Base-by-base conservation (phyloP, 1,140 invertebrate genomes). In the Leptonema lineaticorne region DNA sequence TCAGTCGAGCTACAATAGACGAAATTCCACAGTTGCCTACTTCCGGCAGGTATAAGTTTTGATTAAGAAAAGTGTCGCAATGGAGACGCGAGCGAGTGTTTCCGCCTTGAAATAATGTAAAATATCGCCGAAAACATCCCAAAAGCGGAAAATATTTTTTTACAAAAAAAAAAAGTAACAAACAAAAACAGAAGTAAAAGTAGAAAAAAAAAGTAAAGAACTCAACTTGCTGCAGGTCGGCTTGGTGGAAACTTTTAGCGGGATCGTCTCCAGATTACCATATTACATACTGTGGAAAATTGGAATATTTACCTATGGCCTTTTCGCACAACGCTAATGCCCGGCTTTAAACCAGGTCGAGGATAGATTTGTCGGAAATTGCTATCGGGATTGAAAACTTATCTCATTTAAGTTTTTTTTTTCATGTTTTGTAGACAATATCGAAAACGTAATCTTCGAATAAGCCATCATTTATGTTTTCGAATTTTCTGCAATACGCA, bases 361-460 rank as follows among this genome's bases (percentile, higher is more conserved):
- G 59, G 30, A 37, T 33, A 45, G 59, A 62, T 62, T 62, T 22
- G 37, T 18, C 37, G n/a, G 33, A 24, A 24, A 53, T 53, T 53
- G 50, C 24, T 53, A 24, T 24, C 22, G 50, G 50, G 59, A 62
- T 62, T 62, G 29, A 37, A 62, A 62, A 62, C 59, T 62, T 62
- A 62, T 62, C 59, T 62, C 59, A 62, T 62, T 62, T 62, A 62
- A 62, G 59, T 62, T 62, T 62, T 62, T 62, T 60, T 59, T 60
- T 41, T 18, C 7, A 3, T 11, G 37, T 24, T 24, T 53, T 53
- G 11, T 45, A n/a, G 37, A 14, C 37, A 2, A 14, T 3, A 9
- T 16, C 11, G 3, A 14, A 14, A 45, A 14, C 37, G 37, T 45
- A 45, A 45, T 45, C 37, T 9, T 14, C 16, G 16, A 45, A 45